Evolutionary conservation across 2,113 vertebrate species (phyloP).

Genomic region (Chrysochloris asiatica): DNA sequence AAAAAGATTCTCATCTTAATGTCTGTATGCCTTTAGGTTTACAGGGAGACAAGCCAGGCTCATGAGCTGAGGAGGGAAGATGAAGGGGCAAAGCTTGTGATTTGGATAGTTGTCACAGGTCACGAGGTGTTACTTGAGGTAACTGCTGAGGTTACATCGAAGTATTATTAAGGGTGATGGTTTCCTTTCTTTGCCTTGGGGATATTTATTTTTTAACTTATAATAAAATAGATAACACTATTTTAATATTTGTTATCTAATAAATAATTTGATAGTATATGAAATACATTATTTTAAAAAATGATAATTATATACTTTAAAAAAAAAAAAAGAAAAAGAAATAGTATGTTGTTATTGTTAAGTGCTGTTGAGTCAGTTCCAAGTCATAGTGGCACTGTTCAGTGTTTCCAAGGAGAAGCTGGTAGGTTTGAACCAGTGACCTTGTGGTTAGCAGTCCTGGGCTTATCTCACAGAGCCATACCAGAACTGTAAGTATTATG

Average conservation of each 20-base stretch:
- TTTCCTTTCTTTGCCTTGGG: not conserved
- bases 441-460: no score
- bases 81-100: not conserved
- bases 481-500: not conserved
- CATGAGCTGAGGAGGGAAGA: not conserved
- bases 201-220: not conserved
- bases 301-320: not conserved
- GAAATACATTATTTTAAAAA: no score
- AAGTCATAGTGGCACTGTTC: no score
- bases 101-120: not conserved
- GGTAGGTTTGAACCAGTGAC: no score
- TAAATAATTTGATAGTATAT: no score
- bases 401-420: no score
- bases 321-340: not conserved
- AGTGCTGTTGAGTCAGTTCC: no score
- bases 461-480: no score
- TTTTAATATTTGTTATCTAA: no score
- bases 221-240: no score
- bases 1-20: slow-evolving; percentile 29
- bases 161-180: not conserved
- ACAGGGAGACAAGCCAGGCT: not conserved
- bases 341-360: no score
- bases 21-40: not conserved
- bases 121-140: not conserved
- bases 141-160: not conserved